Conservation (phyloP, 1,140 invertebrate genomes). For the Atta cephalotes region DNA sequence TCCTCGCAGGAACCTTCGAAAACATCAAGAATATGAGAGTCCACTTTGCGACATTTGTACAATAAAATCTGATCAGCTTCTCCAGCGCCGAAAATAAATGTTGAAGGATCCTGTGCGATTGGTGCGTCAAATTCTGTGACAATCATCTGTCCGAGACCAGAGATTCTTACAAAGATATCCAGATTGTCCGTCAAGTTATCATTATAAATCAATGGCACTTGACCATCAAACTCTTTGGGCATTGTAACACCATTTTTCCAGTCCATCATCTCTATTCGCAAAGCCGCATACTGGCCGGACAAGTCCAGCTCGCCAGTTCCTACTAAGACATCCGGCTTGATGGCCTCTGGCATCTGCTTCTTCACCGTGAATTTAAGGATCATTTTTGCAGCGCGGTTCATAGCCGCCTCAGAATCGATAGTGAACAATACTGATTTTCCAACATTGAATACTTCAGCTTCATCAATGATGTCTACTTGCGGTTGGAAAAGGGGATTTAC, state of each 20-base stretch:
- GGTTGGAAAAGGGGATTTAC: conserved; percentile 79
- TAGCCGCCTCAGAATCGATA: conserved; percentile 62
- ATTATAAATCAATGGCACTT: conserved; percentile 74
- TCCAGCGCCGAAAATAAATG: conserved; percentile 76
- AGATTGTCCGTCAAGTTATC: conserved; percentile 65
- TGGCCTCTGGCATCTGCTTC: conserved; percentile 77
- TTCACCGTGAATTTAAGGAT: conserved; percentile 73
- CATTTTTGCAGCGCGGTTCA: conserved; percentile 71
- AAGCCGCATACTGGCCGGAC: conserved; percentile 76
- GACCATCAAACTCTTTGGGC: conserved; percentile 77
- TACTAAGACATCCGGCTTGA: conserved; percentile 77
- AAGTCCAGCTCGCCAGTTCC: conserved; percentile 80
- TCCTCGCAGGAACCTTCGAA: conserved; percentile 17
- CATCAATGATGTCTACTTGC: conserved; percentile 64
- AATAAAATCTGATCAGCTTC: conserved; percentile 54
- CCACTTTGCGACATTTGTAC: conserved; percentile 76
- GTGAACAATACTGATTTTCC: conserved; percentile 82
- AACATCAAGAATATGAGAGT: conserved; percentile 36
- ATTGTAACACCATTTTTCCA: conserved; percentile 70
- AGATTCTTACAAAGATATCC: conserved; percentile 77
- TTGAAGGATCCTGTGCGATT: not conserved
- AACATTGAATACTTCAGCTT: conserved; percentile 79
- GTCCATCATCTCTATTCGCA: conserved; percentile 79
- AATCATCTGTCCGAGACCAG: conserved; percentile 78
- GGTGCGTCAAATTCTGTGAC: conserved; percentile 80